phyloP scores from a whole-genome alignment of 2,797 vertebrate genomes.

The Brachyrhaphis roseni region DNA sequence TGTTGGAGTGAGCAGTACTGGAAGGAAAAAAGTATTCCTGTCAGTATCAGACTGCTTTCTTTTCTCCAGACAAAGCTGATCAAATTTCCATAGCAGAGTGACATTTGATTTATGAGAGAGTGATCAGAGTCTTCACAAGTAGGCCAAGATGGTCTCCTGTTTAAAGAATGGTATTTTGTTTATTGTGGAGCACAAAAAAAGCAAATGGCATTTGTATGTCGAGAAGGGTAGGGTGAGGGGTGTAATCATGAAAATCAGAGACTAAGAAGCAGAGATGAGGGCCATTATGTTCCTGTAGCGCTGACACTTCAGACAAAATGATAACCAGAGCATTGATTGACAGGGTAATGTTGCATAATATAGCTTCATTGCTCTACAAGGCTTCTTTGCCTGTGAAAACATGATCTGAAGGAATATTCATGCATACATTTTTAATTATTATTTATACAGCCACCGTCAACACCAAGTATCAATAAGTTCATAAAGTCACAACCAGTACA shows the following conservation, averaged over 20 bases:
- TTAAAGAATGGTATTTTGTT: slow-evolving; percentile 70
- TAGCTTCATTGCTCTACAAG: slow-evolving; percentile 35
- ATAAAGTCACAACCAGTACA: background rate
- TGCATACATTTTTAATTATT: background rate
- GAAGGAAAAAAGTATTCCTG: slow-evolving; percentile 44
- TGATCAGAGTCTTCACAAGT: slow-evolving; percentile 9
- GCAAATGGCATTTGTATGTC: slow-evolving; percentile 65
- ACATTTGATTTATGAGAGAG: slow-evolving; percentile 50
- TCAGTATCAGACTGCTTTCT: slow-evolving; percentile 58
- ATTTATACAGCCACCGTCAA: background rate
- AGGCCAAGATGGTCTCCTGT: slow-evolving; percentile 49
- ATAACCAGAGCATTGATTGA: slow-evolving; percentile 68
- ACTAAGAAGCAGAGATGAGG: slow-evolving; percentile 69
- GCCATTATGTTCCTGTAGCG: slow-evolving; percentile 69
- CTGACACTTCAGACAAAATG: slow-evolving; percentile 74
- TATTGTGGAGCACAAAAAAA: slow-evolving; percentile 60
- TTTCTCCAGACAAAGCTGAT: slow-evolving; percentile 44
- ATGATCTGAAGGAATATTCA: slow-evolving; percentile 37
- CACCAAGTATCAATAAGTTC: background rate
- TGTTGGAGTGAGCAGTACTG: slow-evolving; percentile 57
- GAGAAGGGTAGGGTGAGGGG: slow-evolving; percentile 29
- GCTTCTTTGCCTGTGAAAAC: slow-evolving; percentile 43
- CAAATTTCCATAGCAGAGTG: slow-evolving; percentile 60
- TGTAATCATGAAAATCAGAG: slow-evolving; percentile 72
- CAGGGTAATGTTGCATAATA: slow-evolving; percentile 64